Conservation (phyloP, 2,888 invertebrate genomes). For the Polymixis flavicincta region DNA sequence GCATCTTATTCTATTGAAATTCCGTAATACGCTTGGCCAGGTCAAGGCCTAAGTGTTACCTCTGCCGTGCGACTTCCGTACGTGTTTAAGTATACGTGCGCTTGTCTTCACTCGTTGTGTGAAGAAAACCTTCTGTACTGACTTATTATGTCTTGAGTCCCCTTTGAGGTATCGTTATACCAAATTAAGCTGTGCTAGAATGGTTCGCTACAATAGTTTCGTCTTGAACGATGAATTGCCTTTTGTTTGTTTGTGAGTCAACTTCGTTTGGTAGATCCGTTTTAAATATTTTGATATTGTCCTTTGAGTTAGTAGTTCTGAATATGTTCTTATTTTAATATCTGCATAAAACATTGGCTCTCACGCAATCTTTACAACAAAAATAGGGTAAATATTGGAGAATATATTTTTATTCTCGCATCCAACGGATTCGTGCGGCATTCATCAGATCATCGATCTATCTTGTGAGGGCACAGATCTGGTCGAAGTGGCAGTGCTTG, state of each 20-base stretch:
- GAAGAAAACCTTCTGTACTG: slow-evolving; percentile 1
- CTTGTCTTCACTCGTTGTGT: background rate
- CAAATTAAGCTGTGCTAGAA: slow-evolving; percentile 69
- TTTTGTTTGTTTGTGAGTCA: slow-evolving; percentile 58
- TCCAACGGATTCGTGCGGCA: too few species aligned
- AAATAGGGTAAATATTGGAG: background rate
- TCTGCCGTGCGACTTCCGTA: too few species aligned
- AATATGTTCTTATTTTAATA: slow-evolving; percentile 7
- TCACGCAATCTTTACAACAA: background rate
- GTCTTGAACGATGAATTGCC: slow-evolving; percentile 64
- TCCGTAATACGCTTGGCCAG: too few species aligned
- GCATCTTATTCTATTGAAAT: too few species aligned
- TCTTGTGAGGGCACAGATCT: too few species aligned
- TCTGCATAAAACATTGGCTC: background rate
- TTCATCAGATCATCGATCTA: too few species aligned
- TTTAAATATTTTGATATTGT: slow-evolving; percentile 38
- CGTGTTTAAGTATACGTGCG: background rate
- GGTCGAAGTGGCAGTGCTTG: too few species aligned
- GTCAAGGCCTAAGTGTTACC: too few species aligned
- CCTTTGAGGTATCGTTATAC: slow-evolving; percentile 66
- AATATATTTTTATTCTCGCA: background rate
- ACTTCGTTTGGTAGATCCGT: slow-evolving; percentile 32
- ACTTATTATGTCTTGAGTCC: slow-evolving; percentile 21
- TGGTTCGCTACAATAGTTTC: slow-evolving; percentile 69
- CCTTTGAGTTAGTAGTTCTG: slow-evolving; percentile 2